A percentile compares a stretch with the other conserved stretches of the same genome.
These are phyloP conservation scores for Epirrhoe tristata DNA, from an alignment of 2,888 invertebrate genomes.

Conservation along the genomic window DNA sequence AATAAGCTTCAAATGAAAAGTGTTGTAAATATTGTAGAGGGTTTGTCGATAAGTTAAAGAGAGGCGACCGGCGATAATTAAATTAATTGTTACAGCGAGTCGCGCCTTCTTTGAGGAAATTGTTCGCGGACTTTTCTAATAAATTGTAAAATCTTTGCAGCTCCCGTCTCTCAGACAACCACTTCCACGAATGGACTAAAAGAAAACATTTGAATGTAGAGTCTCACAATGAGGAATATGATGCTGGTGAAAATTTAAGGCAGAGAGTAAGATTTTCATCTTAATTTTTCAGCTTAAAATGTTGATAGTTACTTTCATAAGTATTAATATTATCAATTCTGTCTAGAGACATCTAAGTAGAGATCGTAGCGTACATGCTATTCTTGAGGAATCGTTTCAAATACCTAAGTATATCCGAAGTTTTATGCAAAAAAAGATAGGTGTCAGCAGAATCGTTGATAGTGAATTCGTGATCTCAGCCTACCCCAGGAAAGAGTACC, in stretches of 20 bases:
- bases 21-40: background rate
- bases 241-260: background rate
- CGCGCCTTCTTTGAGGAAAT: slow-evolving; percentile 23
- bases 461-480: no score
- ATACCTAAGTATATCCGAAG: no score
- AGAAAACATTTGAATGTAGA: background rate
- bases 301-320: no score
- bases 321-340: no score
- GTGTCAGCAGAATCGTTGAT: no score
- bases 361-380: no score
- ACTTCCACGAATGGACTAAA: background rate
- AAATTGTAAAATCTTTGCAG: slow-evolving; percentile 5
- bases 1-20: background rate
- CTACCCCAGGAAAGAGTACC: no score
- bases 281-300: no score
- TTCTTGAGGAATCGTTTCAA: no score
- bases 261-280: background rate
- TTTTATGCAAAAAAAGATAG: no score
- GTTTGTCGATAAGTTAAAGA: slow-evolving; percentile 11
- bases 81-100: slow-evolving; percentile 34
- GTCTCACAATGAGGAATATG: background rate
- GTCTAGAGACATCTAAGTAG: no score
- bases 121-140: slow-evolving; percentile 34
- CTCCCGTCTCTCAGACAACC: background rate
- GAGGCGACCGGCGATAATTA: slow-evolving; percentile 25